Percentiles rank a stretch among this genome's conserved stretches.
These are phyloP conservation scores for Halictus rubicundus DNA, from an alignment of 1,140 invertebrate genomes.

Conservation along the genomic window DNA sequence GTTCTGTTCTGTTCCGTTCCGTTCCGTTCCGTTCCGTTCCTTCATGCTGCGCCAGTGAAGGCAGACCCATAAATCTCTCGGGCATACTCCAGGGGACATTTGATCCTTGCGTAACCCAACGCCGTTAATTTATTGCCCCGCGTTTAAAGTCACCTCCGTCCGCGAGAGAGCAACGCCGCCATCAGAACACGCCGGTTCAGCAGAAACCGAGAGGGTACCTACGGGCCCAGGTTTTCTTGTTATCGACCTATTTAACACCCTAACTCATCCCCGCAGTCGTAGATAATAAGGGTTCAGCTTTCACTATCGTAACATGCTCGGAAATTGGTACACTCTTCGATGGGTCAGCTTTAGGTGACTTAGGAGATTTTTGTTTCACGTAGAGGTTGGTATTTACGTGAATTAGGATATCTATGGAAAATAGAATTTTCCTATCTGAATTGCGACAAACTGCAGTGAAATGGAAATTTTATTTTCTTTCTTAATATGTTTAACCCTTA, in stretches of 20 bases:
- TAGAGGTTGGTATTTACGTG: too few relatives aligned
- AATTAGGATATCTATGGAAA: too few relatives aligned
- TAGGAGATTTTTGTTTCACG: too few relatives aligned
- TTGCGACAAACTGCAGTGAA: too few relatives aligned
- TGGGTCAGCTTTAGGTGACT: too few relatives aligned
- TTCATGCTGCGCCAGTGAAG: constrained; percentile 78
- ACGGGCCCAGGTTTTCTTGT: constrained; percentile 68
- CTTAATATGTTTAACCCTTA: too few relatives aligned
- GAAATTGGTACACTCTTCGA: too few relatives aligned
- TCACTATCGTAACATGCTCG: too few relatives aligned
- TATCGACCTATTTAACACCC: constrained; percentile 61
- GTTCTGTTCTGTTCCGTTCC: constrained; percentile 69
- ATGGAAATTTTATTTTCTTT: too few relatives aligned
- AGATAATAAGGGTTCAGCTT: too few relatives aligned
- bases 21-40: constrained; percentile 73
- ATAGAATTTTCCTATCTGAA: too few relatives aligned
- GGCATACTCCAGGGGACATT: constrained; percentile 81
- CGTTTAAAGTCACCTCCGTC: constrained; percentile 80
- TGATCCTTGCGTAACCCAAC: constrained; percentile 82
- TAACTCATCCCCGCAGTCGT: not conserved
- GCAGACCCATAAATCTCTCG: constrained; percentile 80
- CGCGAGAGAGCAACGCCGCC: constrained; percentile 63
- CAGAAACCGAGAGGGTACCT: constrained; percentile 55
- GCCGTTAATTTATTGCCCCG: constrained; percentile 81
- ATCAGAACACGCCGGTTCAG: constrained; percentile 48